Conservation (phyloP, 1,140 invertebrate genomes). For the Centruroides vittatus region DNA sequence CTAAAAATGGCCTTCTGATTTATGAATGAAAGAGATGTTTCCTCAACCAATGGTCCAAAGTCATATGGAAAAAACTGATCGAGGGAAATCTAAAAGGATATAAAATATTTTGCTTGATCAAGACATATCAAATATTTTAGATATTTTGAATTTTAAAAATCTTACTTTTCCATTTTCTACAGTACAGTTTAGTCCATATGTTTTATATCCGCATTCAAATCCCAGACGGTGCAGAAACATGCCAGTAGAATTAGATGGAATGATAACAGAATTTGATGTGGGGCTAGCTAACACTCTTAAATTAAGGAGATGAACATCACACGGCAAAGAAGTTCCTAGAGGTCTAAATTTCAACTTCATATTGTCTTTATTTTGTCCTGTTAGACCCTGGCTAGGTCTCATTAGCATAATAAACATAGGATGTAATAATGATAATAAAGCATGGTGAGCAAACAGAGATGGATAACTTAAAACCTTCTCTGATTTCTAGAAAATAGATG, state of each 20-base stretch:
- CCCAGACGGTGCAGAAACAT: constrained; percentile 35
- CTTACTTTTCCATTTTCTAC: too few species aligned
- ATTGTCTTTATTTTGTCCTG: constrained; percentile 39
- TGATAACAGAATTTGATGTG: too few species aligned
- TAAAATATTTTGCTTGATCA: constrained; percentile 4
- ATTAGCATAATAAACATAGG: constrained; percentile 44
- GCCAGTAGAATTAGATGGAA: constrained; percentile 22
- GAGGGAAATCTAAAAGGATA: constrained; percentile 32
- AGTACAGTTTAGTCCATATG: too few species aligned
- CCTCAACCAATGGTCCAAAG: constrained; percentile 29
- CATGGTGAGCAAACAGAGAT: constrained; percentile 41
- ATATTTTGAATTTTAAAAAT: too few species aligned
- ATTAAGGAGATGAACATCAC: constrained; percentile 37
- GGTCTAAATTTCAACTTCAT: constrained; percentile 13
- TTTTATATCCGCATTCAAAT: constrained; percentile 28
- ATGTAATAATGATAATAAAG: constrained; percentile 49
- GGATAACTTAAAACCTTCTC: constrained; percentile 38
- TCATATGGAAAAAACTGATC: constrained; percentile 32
- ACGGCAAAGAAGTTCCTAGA: constrained; percentile 35
- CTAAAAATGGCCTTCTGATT: constrained; percentile 18
- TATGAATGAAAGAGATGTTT: constrained; percentile 39
- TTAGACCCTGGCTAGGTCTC: constrained; percentile 74
- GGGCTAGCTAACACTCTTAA: constrained; percentile 22
- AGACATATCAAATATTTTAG: too few species aligned
- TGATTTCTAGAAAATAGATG: constrained; percentile 43